Evolutionary conservation across 2,797 vertebrate species (phyloP), one percentile per base, ranked within the genome.

Genomic region (Phataginus tricuspis): DNA sequence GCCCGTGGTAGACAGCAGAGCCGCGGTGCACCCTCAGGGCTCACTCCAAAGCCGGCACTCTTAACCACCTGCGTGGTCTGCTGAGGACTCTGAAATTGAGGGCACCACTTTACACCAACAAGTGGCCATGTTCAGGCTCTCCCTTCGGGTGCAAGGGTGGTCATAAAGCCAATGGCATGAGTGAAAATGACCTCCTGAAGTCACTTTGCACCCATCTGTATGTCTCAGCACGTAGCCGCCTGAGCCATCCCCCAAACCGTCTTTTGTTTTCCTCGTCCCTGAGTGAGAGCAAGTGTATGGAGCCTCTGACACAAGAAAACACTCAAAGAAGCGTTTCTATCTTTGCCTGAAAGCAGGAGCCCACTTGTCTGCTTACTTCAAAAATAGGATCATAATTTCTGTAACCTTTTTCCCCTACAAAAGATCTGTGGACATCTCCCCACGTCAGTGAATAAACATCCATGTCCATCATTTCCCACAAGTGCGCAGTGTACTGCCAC

Each of bases 381-480:
- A 42, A 90, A 37, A 23, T 11, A 79, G 16, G 25, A 45, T 27
- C 34, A 53, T 49, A 19, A 57, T 39, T 57, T 66, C 77, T 42
- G 0, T 29, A 39, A 59, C 5, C 7, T 71, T 71, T 79, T 63
- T 23, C 55, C 34, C 31, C 13, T 11, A 15, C 37, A 39, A 71
- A 63, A 39, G 37, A 27, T 18, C 68, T 16, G 5, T 8, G 18
- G 49, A 51, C 31, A 66, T 66, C 68, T 66, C 27, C 53, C 37
- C n/a, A n/a, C 0, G 12, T 11, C 45, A 11, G 3, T 12, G 37
- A 74, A 25, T 5, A 25, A 34, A 27, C 1, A 27, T 1, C 34
- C 27, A 2, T 12, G 37, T 7, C n/a, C n/a, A 31, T 51, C 27
- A 37, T 27, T 79, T 42, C 18, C 29, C 53, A 31, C 18, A n/a